A percentile compares a stretch with the other conserved stretches of the same genome.
Conservation (phyloP, 2,888 invertebrate genomes). For the Mythimna impura region DNA sequence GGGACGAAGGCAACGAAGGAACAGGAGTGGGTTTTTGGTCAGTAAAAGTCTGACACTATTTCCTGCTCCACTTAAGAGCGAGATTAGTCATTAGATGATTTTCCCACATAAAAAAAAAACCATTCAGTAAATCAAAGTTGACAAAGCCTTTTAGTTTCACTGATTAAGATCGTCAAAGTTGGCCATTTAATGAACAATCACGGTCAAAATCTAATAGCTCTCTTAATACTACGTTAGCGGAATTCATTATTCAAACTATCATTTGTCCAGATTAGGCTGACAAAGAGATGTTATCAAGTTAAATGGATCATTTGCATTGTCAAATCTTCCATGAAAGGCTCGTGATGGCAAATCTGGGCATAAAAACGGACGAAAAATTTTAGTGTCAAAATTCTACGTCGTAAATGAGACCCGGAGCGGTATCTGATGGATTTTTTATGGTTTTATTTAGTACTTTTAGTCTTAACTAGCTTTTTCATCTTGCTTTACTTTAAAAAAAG, state of each 20-base stretch:
- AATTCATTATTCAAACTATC: slow-evolving; percentile 36
- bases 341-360: slow-evolving; percentile 43
- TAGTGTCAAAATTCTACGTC: slow-evolving; percentile 58
- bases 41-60: too few species aligned
- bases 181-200: background rate
- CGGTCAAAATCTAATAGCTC: background rate
- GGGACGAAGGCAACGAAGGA: too few species aligned
- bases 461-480: slow-evolving; percentile 45
- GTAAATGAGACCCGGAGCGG: slow-evolving; percentile 53
- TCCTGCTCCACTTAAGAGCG: too few species aligned
- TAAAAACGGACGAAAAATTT: slow-evolving; percentile 55
- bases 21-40: too few species aligned
- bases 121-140: background rate
- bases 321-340: slow-evolving; percentile 57
- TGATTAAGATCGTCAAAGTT: background rate
- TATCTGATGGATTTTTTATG: slow-evolving; percentile 59
- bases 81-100: too few species aligned
- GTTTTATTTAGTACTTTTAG: slow-evolving; percentile 52
- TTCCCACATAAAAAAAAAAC: too few species aligned
- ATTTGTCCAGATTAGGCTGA: slow-evolving; percentile 27
- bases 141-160: background rate
- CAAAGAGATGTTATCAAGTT: slow-evolving; percentile 55
- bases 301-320: slow-evolving; percentile 61
- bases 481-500: slow-evolving; percentile 27
- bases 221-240: background rate